These are phyloP conservation scores for Euspilapteryx auroguttella DNA, from an alignment of 2,888 invertebrate species.

Conservation along the genomic window DNA sequence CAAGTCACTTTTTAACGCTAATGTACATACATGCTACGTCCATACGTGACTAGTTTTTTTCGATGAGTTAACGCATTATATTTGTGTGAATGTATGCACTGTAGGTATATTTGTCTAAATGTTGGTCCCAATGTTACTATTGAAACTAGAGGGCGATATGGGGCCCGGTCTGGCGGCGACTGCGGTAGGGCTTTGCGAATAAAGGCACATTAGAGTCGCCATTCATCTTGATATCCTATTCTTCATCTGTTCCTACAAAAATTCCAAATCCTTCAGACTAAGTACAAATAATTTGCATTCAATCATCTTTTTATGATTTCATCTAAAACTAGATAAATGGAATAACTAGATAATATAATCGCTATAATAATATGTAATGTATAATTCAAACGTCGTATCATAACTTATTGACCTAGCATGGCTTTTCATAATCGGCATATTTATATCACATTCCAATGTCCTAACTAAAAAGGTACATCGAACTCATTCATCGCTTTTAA, in stretches of 20 bases:
- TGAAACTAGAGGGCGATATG: constrained; percentile 21
- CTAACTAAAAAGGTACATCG: constrained; percentile 30
- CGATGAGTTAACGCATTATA: no score
- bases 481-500: constrained; percentile 34
- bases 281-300: background rate
- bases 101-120: constrained; percentile 50
- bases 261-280: constrained; percentile 19
- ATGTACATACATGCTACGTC: no score
- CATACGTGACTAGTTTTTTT: no score
- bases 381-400: constrained; percentile 41
- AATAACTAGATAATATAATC: constrained; percentile 23
- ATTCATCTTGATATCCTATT: constrained; percentile 39
- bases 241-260: constrained; percentile 31
- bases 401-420: constrained; percentile 29
- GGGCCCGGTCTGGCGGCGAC: constrained; percentile 22
- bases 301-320: constrained; percentile 2
- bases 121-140: constrained; percentile 60
- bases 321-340: constrained; percentile 42
- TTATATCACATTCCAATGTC: constrained; percentile 48
- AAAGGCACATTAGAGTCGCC: constrained; percentile 59
- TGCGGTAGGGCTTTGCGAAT: constrained; percentile 45
- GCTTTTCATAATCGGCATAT: constrained; percentile 14
- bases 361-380: constrained; percentile 18
- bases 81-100: no score
- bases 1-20: no score